Evolutionary conservation across 1,140 invertebrate species (phyloP).

Genomic region (Drosophila bocki): DNA sequence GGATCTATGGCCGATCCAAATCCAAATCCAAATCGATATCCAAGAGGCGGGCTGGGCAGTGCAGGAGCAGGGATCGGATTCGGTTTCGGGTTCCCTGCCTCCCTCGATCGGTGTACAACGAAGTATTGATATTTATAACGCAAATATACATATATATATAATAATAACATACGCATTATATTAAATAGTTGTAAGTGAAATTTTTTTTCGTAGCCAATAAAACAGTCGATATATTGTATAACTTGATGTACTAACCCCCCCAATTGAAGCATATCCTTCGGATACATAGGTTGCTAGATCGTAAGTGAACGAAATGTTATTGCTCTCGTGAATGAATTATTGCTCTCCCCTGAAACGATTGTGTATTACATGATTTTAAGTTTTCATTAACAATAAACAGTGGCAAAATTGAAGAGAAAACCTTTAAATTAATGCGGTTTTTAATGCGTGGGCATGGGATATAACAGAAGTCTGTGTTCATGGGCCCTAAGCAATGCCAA

Average conservation of each 20-base stretch:
- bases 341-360: conserved; percentile 54
- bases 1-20: background rate
- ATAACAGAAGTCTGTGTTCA: too few species aligned
- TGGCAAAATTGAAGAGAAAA: conserved; percentile 5
- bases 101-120: conserved; percentile 63
- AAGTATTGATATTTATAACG: conserved; percentile 74
- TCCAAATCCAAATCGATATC: background rate
- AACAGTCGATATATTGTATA: conserved; percentile 44
- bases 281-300: conserved; percentile 11
- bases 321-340: conserved; percentile 47
- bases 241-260: conserved; percentile 42
- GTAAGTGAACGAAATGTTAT: conserved; percentile 66
- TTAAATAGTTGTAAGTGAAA: conserved; percentile 72
- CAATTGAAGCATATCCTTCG: conserved; percentile 17
- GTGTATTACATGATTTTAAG: conserved; percentile 60
- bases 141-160: conserved; percentile 22
- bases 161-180: conserved; percentile 49
- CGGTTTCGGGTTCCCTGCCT: background rate
- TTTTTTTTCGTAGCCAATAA: conserved; percentile 80
- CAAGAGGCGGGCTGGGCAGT: conserved; percentile 23
- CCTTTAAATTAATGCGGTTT: background rate
- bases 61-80: conserved; percentile 3
- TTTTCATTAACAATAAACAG: conserved; percentile 59
- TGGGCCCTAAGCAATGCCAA: too few species aligned
- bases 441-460: background rate